phyloP scores from a whole-genome alignment of 2,888 invertebrate species.

The Agrotis segetum region DNA sequence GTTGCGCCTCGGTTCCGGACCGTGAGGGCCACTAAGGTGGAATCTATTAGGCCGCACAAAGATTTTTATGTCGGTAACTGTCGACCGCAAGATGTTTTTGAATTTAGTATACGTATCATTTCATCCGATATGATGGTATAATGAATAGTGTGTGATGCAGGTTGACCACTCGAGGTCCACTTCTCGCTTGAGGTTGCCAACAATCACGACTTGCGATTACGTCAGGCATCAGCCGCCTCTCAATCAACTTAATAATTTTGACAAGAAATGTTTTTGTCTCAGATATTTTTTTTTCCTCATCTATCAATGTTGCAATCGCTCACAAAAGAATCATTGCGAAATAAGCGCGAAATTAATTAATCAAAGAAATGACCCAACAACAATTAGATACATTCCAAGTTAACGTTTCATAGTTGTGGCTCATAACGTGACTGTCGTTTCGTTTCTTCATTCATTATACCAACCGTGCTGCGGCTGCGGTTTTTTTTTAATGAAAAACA shows the following conservation, averaged over 20 bases:
- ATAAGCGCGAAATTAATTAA: slow-evolving; percentile 49
- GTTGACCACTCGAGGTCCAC: slow-evolving; percentile 24
- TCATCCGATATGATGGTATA: neutral
- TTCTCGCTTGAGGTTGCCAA: slow-evolving; percentile 28
- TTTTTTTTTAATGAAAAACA: slow-evolving; percentile 78
- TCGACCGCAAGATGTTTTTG: slow-evolving; percentile 5
- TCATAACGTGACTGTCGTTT: slow-evolving; percentile 52
- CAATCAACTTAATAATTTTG: slow-evolving; percentile 44
- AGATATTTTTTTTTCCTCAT: slow-evolving; percentile 23
- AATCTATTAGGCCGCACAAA: slow-evolving; percentile 47
- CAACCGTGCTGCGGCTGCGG: slow-evolving; percentile 54
- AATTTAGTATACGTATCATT: no score
- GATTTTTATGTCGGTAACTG: slow-evolving; percentile 32
- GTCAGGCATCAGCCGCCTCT: slow-evolving; percentile 60
- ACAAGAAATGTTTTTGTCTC: slow-evolving; percentile 49
- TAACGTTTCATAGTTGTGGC: slow-evolving; percentile 43
- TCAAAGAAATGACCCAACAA: slow-evolving; percentile 42
- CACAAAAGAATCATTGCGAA: slow-evolving; percentile 36
- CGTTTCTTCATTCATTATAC: slow-evolving; percentile 67
- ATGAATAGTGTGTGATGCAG: slow-evolving; percentile 8
- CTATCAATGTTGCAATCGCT: slow-evolving; percentile 41
- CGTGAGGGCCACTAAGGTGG: slow-evolving; percentile 29
- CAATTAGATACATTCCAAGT: slow-evolving; percentile 48
- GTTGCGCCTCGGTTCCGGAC: slow-evolving; percentile 14
- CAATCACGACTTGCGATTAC: slow-evolving; percentile 45